Evolutionary conservation across 2,797 vertebrate species (phyloP).

Genomic region (Melanogrammus aeglefinus): DNA sequence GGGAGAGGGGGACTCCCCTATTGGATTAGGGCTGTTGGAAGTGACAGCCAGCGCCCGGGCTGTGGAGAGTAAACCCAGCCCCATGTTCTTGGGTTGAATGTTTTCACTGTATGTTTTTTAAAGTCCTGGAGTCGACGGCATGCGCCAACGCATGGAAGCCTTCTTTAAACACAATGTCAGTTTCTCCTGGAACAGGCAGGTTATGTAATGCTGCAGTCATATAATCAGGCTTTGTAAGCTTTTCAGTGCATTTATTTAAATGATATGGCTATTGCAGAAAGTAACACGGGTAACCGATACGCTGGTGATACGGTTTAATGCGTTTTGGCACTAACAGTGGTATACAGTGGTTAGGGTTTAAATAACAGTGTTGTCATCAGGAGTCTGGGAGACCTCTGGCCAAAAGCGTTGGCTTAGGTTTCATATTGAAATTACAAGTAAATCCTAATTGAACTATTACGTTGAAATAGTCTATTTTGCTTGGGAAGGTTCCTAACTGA

Average conservation of each 20-base stretch:
- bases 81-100: background rate
- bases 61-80: background rate
- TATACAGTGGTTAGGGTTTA: background rate
- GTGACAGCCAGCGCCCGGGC: background rate
- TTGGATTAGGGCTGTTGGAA: background rate
- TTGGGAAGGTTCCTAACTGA: background rate
- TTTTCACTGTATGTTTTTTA: background rate
- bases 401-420: background rate
- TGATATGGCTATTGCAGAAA: background rate
- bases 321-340: background rate
- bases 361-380: background rate
- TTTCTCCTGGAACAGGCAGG: background rate
- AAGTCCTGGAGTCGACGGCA: background rate
- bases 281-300: background rate
- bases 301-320: background rate
- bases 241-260: background rate
- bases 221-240: background rate
- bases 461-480: too few species aligned
- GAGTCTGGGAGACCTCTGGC: background rate
- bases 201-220: background rate
- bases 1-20: background rate
- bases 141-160: background rate
- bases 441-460: background rate
- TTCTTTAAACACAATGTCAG: background rate
- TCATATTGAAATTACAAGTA: background rate